Base-by-base conservation (phyloP, 1,140 invertebrate species). In the Acyrthosiphon pisum region DNA sequence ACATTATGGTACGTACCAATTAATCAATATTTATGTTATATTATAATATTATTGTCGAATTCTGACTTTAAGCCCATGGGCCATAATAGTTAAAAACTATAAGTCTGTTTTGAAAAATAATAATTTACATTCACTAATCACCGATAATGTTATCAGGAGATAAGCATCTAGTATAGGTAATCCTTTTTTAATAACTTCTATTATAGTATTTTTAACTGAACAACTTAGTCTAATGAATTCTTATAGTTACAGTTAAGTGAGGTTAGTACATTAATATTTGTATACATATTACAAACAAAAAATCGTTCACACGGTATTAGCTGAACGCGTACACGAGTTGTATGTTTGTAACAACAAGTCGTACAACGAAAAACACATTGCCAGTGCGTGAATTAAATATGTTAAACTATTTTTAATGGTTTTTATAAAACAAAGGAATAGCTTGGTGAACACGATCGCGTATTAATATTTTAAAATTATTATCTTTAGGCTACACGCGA, bases 261-360 rank as follows among this genome's bases (percentile, higher is more conserved):
- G 50, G 50, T 22, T 22, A 22, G 20, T 68, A 68, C 30, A n/a
- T 76, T n/a, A 14, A 68, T 68, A n/a, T n/a, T 18, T 68, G 14
- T 68, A 18, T n/a, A 68, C 30, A 2, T 68, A 68, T 18, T 11
- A n/a, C 18, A 76, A n/a, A 76, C n/a, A 18, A 76, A 76, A 76
- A 76, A 76, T 76, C 60, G 60, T 76, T 76, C 60, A n/a, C 60
- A 76, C 60, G 60, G 60, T n/a, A 76, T 76, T 76, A 76, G n/a
- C 30, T n/a, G 30, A 20, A 76, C 35, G 76, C 76, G 23, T 9
- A 30, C 76, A 81, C 6, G 30, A 35, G 30, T 41, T 9, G 14
- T 35, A 30, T 8, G 23, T 9, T 14, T 68, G 14, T 35, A 35
- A 35, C 60, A 81, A 81, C 81, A 23, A 84, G 81, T 84, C 35